Evolutionary conservation across 2,113 vertebrate species (phyloP), one percentile per base, ranked within the genome.

Genomic region (Aleadryas rufinucha): DNA sequence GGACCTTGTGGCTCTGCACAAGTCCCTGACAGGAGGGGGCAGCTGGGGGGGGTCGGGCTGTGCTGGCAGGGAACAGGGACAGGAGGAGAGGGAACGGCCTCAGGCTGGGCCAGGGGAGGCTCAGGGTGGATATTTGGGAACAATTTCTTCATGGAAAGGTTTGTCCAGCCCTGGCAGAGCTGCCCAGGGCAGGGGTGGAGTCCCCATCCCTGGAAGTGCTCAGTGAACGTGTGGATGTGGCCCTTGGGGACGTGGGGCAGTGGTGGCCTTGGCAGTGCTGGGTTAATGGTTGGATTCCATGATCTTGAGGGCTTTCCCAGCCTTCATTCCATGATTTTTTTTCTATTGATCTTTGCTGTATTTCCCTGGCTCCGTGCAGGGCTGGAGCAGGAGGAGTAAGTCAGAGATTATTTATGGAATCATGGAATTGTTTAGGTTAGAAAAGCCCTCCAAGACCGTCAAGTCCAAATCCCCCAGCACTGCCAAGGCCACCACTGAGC

Each of bases 171-270:
- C 30, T 70, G 65, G 44, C 44, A 2, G 6, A 75, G 52, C 61
- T 76, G 71, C 44, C 37, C 61, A 59, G 44, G 31, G 42, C 12
- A 30, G 60, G 0, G 3, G 0, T 35, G 56, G 26, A 31, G 10
- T 59, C 5, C 11, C 37, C 37, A 35, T 42, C 16, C 35, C 26
- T 50, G 20, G 42, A 63, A 5, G 20, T 5, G 8, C 10, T 53
- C 4, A 17, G 23, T 7, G 31, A 7, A 7, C 2, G 1, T 13
- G 56, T 31, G 53, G 31, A 27, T 6, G 84, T 68, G 45, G 27
- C 72, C 3, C 7, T 0, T 23, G 63, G 19, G 72, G 54, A 28
- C 72, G 2, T 0, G 4, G 24, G 14, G 6, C 21, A 66, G 1
- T 9, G 61, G 3, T 68, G 53, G 11, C 59, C n/a, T 9, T 28